Base-by-base conservation (phyloP, 2,888 invertebrate species). In the Monopis laevigella region DNA sequence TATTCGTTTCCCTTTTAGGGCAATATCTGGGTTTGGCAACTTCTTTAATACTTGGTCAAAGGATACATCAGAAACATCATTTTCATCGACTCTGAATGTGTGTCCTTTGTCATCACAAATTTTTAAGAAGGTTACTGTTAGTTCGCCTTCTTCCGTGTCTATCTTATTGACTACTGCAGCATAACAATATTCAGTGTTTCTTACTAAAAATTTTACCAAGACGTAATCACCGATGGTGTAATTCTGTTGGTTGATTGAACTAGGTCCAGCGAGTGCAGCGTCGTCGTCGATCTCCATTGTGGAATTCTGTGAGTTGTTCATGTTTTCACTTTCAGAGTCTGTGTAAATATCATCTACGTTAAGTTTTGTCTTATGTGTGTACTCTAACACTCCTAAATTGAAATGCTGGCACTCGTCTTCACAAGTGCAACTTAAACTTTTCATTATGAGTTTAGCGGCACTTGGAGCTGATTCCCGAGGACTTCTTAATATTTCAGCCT, bases 401-500 rank as follows among this genome's bases (percentile, higher is more conserved):
- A 41, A 50, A 48, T 41, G 45, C 56, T 29, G 51, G 32, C 44
- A 44, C 10, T 28, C 38, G 16, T 42, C 41, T 16, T 44, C 36
- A 34, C 43, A 44, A 38, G 12, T 16, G 39, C 45, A 45, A 21
- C 41, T 48, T 43, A 45, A 36, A 46, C 34, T 46, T 42, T 48
- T 51, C 47, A 48, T 51, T 46, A 43, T 45, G 54, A 41, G 53
- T 51, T 51, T 58, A 44, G 43, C 58, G 60, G 10, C 54, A 36
- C 16, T 47, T 44, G 3, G 49, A 60, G 41, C 58, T 62, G 26
- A 63, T 47, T 6, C 58, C 58, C 55, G 57, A 59, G 24, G 57
- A 48, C 16, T 57, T 53, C 13, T 55, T 57, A 43, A 63, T 63
- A 2, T 60, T 56, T 46, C 62, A 62, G 2, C 59, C 56, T 57